These are phyloP conservation scores for Clitarchus hookeri DNA, from an alignment of 2,888 invertebrate species.

Conservation along the genomic window DNA sequence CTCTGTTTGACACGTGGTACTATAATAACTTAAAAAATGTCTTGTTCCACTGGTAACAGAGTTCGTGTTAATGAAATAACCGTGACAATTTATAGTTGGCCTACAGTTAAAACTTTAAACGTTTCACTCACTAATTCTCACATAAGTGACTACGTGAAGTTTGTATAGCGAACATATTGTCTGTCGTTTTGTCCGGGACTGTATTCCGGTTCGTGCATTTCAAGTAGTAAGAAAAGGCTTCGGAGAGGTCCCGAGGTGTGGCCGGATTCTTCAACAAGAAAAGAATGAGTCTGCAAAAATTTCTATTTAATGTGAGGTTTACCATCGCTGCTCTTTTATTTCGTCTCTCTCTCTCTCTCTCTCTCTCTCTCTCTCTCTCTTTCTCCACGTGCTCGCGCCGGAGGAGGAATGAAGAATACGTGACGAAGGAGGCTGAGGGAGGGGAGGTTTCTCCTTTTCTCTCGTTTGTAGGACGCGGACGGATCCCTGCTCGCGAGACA, in stretches of 20 bases:
- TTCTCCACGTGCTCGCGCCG: neutral
- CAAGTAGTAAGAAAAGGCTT: slow-evolving; percentile 6
- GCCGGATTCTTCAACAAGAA: neutral
- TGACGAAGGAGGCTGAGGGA: neutral
- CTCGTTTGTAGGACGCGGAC: neutral
- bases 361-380: too few relatives aligned
- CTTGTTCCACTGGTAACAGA: too few relatives aligned
- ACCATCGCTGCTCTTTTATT: neutral
- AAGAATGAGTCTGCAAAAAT: slow-evolving; percentile 4
- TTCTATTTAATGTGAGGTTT: slow-evolving; percentile 14
- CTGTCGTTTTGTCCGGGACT: neutral
- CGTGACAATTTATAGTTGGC: too few relatives aligned
- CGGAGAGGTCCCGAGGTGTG: neutral
- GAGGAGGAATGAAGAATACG: neutral
- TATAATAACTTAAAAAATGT: too few relatives aligned
- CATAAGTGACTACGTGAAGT: too few relatives aligned
- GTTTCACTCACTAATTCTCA: too few relatives aligned
- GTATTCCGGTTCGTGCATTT: slow-evolving; percentile 14
- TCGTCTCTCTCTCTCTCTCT: neutral
- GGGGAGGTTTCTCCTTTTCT: neutral
- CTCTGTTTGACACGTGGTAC: too few relatives aligned
- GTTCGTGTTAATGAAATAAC: too few relatives aligned
- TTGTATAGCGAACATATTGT: neutral
- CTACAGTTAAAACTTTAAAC: too few relatives aligned
- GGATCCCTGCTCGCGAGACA: too few relatives aligned